Conservation (phyloP, 1,140 invertebrate species). For the Grapholita molesta region DNA sequence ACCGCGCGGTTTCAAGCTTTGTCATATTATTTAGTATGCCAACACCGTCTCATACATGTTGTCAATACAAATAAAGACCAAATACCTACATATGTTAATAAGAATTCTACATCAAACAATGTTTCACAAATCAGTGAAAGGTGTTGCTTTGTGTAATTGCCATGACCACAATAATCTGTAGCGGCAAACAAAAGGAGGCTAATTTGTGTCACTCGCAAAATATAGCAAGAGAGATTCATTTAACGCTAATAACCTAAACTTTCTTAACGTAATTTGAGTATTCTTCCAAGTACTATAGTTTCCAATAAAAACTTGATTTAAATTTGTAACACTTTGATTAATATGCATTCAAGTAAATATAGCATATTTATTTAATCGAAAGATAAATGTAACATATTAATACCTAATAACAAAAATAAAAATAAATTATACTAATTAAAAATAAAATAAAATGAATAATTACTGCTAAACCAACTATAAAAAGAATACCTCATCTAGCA, state of each 20-base stretch:
- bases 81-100: slow-evolving; percentile 10
- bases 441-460: too few relatives aligned
- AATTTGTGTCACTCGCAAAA: slow-evolving; percentile 10
- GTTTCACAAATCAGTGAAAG: slow-evolving; percentile 9
- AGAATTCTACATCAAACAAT: slow-evolving; percentile 1
- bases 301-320: not conserved
- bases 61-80: slow-evolving; percentile 13
- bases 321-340: too few relatives aligned
- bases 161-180: slow-evolving; percentile 12
- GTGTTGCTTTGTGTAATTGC: slow-evolving; percentile 11
- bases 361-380: too few relatives aligned
- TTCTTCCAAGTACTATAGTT: not conserved
- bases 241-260: not conserved
- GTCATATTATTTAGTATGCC: slow-evolving; percentile 7
- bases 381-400: too few relatives aligned
- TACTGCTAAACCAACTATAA: too few relatives aligned
- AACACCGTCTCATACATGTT: slow-evolving; percentile 6
- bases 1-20: not conserved
- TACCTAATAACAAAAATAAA: too few relatives aligned
- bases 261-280: not conserved
- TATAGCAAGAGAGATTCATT: not conserved
- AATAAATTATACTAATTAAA: too few relatives aligned
- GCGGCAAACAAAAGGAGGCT: slow-evolving; percentile 9
- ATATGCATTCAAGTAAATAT: too few relatives aligned
- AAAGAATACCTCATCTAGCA: too few relatives aligned